Evolutionary conservation across 1,140 invertebrate genomes (phyloP).

Genomic region (Psix sp.): DNA sequence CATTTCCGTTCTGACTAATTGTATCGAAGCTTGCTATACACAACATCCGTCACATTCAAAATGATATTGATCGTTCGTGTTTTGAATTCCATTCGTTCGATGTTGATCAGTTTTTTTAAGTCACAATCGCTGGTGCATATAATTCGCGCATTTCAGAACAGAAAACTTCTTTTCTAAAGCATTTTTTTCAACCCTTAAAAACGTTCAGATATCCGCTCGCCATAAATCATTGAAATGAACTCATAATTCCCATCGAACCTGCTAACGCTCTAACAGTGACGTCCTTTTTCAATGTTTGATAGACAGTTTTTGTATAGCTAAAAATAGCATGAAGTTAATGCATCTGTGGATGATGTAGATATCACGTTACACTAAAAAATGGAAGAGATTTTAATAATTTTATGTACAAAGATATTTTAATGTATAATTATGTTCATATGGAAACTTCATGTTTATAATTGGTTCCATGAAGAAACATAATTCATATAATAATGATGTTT

Average conservation of each 20-base stretch:
- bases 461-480: too few relatives aligned
- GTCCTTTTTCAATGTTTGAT: conserved; percentile 30
- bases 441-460: too few relatives aligned
- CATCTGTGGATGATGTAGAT: conserved; percentile 1
- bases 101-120: not conserved
- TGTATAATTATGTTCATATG: too few relatives aligned
- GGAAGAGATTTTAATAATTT: too few relatives aligned
- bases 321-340: conserved; percentile 21
- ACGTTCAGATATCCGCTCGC: conserved; percentile 9
- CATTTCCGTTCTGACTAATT: conserved; percentile 11
- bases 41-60: conserved; percentile 16
- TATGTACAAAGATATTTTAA: too few relatives aligned
- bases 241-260: conserved; percentile 41
- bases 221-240: conserved; percentile 50
- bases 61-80: conserved; percentile 20
- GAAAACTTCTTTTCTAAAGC: conserved; percentile 11
- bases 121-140: not conserved
- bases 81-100: conserved; percentile 4
- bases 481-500: too few relatives aligned
- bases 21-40: conserved; percentile 1
- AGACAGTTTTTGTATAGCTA: conserved; percentile 33
- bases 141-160: not conserved
- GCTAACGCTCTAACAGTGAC: conserved; percentile 21
- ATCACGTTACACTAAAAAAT: too few relatives aligned
- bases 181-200: conserved; percentile 4